These are phyloP conservation scores for Halcyon leucocephala DNA, from an alignment of 2,797 vertebrate species.

Conservation along the genomic window DNA sequence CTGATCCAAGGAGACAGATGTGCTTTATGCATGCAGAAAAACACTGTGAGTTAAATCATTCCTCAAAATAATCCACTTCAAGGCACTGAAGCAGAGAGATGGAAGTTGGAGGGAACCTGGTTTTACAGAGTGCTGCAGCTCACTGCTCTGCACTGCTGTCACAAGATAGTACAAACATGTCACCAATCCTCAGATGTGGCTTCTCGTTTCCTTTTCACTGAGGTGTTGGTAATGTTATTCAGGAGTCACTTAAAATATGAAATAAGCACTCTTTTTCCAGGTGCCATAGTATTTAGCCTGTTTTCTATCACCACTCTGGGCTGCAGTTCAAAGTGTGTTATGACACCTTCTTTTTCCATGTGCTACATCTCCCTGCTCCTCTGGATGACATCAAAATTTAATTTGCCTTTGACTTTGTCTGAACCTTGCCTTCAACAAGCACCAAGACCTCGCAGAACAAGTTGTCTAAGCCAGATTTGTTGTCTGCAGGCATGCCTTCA, in stretches of 20 bases:
- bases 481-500: neutral
- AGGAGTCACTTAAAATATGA: neutral
- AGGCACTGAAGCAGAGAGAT: neutral
- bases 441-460: neutral
- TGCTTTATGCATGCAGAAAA: neutral
- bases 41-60: rapidly evolving
- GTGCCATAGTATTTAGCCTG: neutral
- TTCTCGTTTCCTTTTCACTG: neutral
- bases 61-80: neutral
- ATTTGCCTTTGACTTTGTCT: neutral
- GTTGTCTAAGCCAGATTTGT: neutral
- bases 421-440: neutral
- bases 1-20: neutral
- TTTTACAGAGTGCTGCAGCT: neutral
- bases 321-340: neutral
- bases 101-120: neutral
- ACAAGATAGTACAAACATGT: rapidly evolving
- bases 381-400: neutral
- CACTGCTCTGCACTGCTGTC: neutral
- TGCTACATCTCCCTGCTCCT: neutral
- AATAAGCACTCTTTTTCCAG: neutral
- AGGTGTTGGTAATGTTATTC: neutral
- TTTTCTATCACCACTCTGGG: neutral
- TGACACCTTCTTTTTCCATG: neutral
- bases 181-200: neutral